phyloP scores from a whole-genome alignment of 2,888 invertebrate genomes.

The Brachyopa scutellaris region DNA sequence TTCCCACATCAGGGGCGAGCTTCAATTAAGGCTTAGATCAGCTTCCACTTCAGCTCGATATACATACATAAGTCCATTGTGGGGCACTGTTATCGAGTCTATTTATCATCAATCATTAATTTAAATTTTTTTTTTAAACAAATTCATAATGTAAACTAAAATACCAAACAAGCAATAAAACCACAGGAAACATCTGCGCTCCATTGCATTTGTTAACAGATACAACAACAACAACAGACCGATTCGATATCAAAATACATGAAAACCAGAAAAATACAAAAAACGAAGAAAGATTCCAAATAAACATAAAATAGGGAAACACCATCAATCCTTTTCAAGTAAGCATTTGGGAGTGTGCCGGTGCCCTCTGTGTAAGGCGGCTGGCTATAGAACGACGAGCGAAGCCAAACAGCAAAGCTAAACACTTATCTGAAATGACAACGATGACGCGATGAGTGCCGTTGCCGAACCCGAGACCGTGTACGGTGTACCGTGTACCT shows the following conservation, averaged over 20 bases:
- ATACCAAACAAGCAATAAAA: too few species aligned
- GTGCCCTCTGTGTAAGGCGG: background rate
- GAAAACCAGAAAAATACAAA: background rate
- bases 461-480: background rate
- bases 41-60: too few species aligned
- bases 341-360: background rate
- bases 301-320: conserved; percentile 15
- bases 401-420: conserved; percentile 39
- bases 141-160: too few species aligned
- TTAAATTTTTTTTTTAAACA: too few species aligned
- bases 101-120: too few species aligned
- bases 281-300: too few species aligned
- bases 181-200: conserved; percentile 14
- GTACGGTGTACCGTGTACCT: too few species aligned
- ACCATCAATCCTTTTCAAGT: conserved; percentile 29
- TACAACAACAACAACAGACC: too few species aligned
- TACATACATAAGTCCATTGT: too few species aligned
- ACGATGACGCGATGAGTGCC: conserved; percentile 13
- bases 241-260: conserved; percentile 33
- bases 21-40: too few species aligned
- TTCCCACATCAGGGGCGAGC: too few species aligned
- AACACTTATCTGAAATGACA: conserved; percentile 30
- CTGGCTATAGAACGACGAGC: background rate
- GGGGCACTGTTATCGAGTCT: too few species aligned
- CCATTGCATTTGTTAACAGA: conserved; percentile 17